Evolutionary conservation across 2,797 vertebrate genomes (phyloP).

Genomic region (Eremophila alpestris): DNA sequence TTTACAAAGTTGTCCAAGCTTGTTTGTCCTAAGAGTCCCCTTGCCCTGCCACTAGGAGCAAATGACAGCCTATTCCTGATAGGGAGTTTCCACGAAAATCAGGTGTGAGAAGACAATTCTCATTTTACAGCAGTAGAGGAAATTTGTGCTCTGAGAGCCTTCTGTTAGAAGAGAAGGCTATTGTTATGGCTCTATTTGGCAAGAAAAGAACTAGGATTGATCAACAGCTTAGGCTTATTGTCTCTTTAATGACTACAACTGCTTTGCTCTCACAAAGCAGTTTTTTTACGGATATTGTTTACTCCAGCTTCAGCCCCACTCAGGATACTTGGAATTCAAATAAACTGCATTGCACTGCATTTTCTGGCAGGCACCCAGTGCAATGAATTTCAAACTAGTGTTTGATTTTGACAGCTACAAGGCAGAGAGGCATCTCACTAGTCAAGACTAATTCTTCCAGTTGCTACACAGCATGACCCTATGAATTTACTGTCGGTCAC

Average conservation of each 20-base stretch:
- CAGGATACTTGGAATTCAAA: slow-evolving; percentile 37
- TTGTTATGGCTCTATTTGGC: neutral
- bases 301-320: slow-evolving; percentile 11
- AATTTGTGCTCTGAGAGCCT: neutral
- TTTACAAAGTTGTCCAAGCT: neutral
- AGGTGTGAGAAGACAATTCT: neutral
- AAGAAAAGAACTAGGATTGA: neutral
- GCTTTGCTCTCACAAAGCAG: neutral
- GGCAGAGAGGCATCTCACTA: slow-evolving; percentile 16
- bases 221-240: neutral
- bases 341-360: slow-evolving; percentile 11
- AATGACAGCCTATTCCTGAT: accelerated
- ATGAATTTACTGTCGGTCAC: neutral
- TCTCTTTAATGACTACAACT: slow-evolving; percentile 10
- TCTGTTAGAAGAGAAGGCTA: neutral
- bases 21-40: neutral
- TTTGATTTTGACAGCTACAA: slow-evolving; percentile 55
- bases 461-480: neutral
- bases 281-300: slow-evolving; percentile 35
- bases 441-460: slow-evolving; percentile 17
- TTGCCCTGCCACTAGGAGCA: neutral
- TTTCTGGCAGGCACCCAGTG: slow-evolving; percentile 37
- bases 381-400: slow-evolving; percentile 22
- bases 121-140: neutral
- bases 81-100: neutral